phyloP scores from a whole-genome alignment of 2,888 invertebrate genomes.

The Netelia virgata region DNA sequence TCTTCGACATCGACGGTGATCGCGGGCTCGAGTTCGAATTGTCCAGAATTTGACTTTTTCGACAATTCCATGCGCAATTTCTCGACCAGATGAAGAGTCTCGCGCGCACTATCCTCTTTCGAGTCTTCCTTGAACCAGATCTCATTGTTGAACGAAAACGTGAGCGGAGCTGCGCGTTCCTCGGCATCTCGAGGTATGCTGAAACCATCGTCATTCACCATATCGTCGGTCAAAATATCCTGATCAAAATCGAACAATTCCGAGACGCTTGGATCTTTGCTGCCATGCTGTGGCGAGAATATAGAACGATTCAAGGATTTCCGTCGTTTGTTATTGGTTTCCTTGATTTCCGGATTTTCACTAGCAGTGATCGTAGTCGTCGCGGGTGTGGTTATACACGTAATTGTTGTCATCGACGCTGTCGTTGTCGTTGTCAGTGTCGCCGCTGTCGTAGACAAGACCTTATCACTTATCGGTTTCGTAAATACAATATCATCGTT shows the following conservation, averaged over 20 bases:
- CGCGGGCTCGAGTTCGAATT: slow-evolving; percentile 85
- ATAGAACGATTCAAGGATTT: slow-evolving; percentile 87
- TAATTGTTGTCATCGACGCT: not conserved
- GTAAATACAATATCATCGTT: slow-evolving; percentile 71
- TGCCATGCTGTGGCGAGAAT: slow-evolving; percentile 90
- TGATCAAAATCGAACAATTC: slow-evolving; percentile 89
- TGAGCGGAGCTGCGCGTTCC: slow-evolving; percentile 87
- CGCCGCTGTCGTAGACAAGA: not conserved
- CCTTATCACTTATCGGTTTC: slow-evolving; percentile 77
- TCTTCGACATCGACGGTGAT: slow-evolving; percentile 81
- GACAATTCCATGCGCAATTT: slow-evolving; percentile 91
- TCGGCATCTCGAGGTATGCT: slow-evolving; percentile 88
- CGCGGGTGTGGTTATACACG: slow-evolving; percentile 15
- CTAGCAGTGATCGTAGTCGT: slow-evolving; percentile 10
- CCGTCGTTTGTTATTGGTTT: slow-evolving; percentile 78
- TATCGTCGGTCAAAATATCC: slow-evolving; percentile 88
- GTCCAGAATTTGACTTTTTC: slow-evolving; percentile 88
- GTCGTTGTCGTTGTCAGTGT: slow-evolving; percentile 74
- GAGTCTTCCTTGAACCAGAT: slow-evolving; percentile 91
- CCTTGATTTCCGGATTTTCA: slow-evolving; percentile 70
- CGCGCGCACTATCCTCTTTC: slow-evolving; percentile 93
- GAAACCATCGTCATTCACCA: slow-evolving; percentile 88
- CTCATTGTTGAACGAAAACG: slow-evolving; percentile 89
- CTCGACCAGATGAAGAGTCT: slow-evolving; percentile 93
- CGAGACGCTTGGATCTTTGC: slow-evolving; percentile 86